phyloP scores from a whole-genome alignment of 1,140 invertebrate species.

The Euglossa dilemma region DNA sequence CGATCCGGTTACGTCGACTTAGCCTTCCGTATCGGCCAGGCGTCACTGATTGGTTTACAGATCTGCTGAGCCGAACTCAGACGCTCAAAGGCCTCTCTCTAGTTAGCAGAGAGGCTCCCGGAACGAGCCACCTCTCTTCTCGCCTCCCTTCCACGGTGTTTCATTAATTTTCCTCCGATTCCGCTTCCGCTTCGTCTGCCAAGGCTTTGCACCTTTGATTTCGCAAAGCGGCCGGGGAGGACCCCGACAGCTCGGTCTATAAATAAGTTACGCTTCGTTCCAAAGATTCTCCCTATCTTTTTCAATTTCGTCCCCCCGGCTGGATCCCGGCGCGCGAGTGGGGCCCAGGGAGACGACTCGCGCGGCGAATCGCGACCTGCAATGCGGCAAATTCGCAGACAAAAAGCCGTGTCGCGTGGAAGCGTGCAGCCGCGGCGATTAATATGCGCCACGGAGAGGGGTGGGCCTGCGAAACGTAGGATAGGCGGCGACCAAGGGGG shows the following conservation, averaged over 20 bases:
- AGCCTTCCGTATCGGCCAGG: constrained; percentile 61
- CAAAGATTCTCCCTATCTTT: not conserved
- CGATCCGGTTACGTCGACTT: constrained; percentile 67
- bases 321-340: not conserved
- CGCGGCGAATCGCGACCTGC: not conserved
- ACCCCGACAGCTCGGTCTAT: not conserved
- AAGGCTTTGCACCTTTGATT: constrained; percentile 40
- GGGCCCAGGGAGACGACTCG: not conserved
- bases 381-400: constrained; percentile 11
- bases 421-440: constrained; percentile 18
- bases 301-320: not conserved
- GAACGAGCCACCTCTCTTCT: not conserved
- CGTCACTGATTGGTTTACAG: constrained; percentile 74
- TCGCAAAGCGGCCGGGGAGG: not conserved
- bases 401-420: constrained; percentile 21
- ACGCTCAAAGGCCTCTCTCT: constrained; percentile 66
- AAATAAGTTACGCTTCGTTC: constrained; percentile 45
- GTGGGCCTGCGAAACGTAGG: not conserved
- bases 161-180: constrained; percentile 68
- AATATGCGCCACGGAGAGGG: constrained; percentile 10
- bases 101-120: constrained; percentile 55
- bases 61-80: constrained; percentile 65
- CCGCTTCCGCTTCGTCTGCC: constrained; percentile 22
- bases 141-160: constrained; percentile 41
- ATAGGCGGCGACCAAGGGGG: constrained; percentile 11